Evolutionary conservation across 2,797 vertebrate species (phyloP).

Genomic region (Phoebastria nigripes): DNA sequence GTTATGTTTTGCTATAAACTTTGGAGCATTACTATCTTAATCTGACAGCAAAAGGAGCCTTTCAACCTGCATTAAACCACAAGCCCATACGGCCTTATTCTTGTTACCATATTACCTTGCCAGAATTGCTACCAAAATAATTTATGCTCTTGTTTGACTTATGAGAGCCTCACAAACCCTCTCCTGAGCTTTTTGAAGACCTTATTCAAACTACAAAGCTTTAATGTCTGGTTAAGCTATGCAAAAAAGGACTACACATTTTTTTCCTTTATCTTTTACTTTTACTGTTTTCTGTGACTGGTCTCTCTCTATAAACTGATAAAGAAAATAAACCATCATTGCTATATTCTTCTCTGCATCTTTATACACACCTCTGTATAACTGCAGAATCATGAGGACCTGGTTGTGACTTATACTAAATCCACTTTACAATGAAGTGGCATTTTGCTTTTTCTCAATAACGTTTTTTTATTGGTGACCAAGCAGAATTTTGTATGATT

Average conservation of each 20-base stretch:
- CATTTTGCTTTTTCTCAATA: not conserved
- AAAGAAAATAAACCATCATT: not conserved
- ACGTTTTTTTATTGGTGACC: not conserved
- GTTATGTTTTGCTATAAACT: not conserved
- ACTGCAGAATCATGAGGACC: not conserved
- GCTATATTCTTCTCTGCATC: not conserved
- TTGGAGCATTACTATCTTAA: not conserved
- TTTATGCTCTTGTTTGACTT: not conserved
- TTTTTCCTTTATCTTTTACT: not conserved
- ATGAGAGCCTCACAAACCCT: not conserved
- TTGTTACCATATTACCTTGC: not conserved
- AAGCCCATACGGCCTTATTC: not conserved
- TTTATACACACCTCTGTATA: not conserved
- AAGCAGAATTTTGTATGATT: not conserved
- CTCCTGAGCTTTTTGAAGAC: not conserved
- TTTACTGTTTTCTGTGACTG: not conserved
- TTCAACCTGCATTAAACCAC: not conserved
- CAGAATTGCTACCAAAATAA: not conserved
- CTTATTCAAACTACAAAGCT: not conserved
- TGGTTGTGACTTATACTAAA: not conserved
- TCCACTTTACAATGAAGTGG: not conserved
- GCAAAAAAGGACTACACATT: not conserved
- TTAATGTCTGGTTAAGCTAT: not conserved
- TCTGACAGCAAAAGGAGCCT: not conserved
- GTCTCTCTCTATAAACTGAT: not conserved